Base-by-base conservation (phyloP, 2,797 vertebrate genomes). In the Catamblyrhynchus diadema region DNA sequence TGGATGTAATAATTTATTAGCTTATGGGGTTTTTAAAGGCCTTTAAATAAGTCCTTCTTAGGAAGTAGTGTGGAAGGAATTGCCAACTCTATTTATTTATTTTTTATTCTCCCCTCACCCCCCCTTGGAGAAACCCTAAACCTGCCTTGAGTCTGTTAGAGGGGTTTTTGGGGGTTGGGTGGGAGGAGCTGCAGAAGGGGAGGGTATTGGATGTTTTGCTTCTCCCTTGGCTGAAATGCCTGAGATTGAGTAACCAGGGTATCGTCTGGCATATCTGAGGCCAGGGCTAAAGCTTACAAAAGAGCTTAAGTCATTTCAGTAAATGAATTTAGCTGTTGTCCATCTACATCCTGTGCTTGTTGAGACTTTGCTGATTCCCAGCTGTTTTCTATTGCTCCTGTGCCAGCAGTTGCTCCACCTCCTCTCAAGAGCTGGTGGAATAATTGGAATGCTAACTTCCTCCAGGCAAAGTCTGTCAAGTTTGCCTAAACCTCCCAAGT, bases 291-390 rank as follows among this genome's bases (percentile, higher is more conserved):
- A 94, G 72, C 89, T 83, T 85, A 89, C 65, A 86, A 78, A 93
- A 91, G 96, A 91, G 94, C 88, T 94, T 91, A 90, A 93, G 93
- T 91, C 82, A 93, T 96, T 95, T 94, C 85, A 86, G 90, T 94
- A 94, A 91, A 88, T 91, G 85, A 94, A 95, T 93, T 95, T 96
- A 94, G 93, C 91, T 94, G 93, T 94, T 96, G 95, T 96, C 95
- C 80, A 39, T 96, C 91, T 83, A 91, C 95, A 93, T 96, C 93
- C 95, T 95, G 94, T 91, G 90, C 93, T 94, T 88, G 93, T 86
- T 88, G 93, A 88, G 94, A 78, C 88, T 94, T 94, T 90, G 87
- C 95, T 94, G 96, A 69, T 96, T 96, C 93, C 96, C 82, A 88
- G 95, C 95, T 96, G 96, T 95, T 96, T 96, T 83, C 77, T 94